Percentiles rank a stretch among this genome's conserved stretches.
Conservation (phyloP, 2,888 invertebrate genomes). For the Chouioia cunea region DNA sequence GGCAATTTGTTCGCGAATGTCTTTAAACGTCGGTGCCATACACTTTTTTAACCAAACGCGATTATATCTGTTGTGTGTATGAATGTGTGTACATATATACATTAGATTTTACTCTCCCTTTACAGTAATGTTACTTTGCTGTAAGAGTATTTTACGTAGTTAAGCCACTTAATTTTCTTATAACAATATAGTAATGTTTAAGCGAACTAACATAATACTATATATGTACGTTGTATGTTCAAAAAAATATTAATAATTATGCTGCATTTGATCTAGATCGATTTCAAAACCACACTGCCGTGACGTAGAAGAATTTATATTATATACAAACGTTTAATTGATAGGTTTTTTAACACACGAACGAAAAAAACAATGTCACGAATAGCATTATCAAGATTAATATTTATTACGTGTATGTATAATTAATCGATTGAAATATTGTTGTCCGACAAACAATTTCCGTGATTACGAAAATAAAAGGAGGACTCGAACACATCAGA, state of each 20-base stretch:
- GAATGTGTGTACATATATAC: constrained; percentile 42
- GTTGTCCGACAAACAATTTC: too few relatives aligned
- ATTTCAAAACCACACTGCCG: constrained; percentile 24
- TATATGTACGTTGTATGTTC: constrained; percentile 27
- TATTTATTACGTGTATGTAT: constrained; percentile 27
- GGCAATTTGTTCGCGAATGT: background rate
- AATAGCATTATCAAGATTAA: constrained; percentile 20
- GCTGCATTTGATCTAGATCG: constrained; percentile 34
- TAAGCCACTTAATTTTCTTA: constrained; percentile 2
- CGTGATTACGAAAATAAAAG: too few relatives aligned
- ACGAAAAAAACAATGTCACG: constrained; percentile 11
- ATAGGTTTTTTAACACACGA: constrained; percentile 9
- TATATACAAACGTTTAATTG: constrained; percentile 7
- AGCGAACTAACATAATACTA: constrained; percentile 28
- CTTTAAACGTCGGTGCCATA: constrained; percentile 38
- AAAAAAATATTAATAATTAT: background rate
- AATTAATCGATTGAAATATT: background rate
- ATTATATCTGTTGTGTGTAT: constrained; percentile 40
- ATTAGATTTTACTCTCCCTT: constrained; percentile 15
- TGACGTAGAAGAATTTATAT: background rate
- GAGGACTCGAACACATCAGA: constrained; percentile 15
- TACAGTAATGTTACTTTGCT: constrained; percentile 21
- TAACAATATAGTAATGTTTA: constrained; percentile 27
- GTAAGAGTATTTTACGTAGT: constrained; percentile 43
- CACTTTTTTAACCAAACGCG: constrained; percentile 38